Conservation (phyloP, 2,113 vertebrate genomes). For the Aptenodytes forsteri region DNA sequence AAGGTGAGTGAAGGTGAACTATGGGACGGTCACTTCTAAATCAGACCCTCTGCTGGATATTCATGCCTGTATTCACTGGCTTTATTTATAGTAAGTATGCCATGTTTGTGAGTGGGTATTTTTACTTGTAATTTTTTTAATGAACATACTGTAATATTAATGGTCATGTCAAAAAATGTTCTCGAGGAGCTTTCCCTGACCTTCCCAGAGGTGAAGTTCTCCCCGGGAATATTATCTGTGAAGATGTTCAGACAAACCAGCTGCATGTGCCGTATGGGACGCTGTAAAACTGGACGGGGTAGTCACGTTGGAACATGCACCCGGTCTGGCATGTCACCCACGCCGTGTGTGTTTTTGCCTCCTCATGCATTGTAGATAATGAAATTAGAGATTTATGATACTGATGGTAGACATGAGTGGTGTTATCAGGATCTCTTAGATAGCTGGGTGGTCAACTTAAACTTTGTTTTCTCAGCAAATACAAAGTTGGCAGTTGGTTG, state of each 20-base stretch:
- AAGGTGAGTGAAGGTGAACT: slow-evolving; percentile 75
- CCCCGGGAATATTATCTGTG: background rate
- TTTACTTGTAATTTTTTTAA: background rate
- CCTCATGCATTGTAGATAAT: background rate
- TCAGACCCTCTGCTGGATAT: slow-evolving; percentile 17
- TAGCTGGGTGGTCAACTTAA: slow-evolving; percentile 71
- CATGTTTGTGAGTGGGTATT: background rate
- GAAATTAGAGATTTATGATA: slow-evolving; percentile 39
- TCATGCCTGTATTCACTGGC: slow-evolving; percentile 11
- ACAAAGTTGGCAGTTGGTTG: slow-evolving; percentile 64
- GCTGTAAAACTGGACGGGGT: background rate
- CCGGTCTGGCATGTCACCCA: slow-evolving; percentile 3
- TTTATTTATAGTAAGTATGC: slow-evolving; percentile 5
- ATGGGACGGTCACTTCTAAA: background rate
- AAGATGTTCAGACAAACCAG: background rate
- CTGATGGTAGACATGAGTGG: slow-evolving; percentile 37
- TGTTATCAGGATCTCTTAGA: slow-evolving; percentile 66
- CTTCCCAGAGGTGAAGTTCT: background rate
- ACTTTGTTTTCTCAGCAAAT: slow-evolving; percentile 72
- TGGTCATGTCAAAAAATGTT: background rate
- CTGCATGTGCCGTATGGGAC: background rate
- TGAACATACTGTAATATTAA: background rate
- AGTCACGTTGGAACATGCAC: background rate
- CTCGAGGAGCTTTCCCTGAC: background rate
- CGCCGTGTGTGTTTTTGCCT: slow-evolving; percentile 18